Conservation (phyloP, 2,113 vertebrate species). For the Lepus americanus region DNA sequence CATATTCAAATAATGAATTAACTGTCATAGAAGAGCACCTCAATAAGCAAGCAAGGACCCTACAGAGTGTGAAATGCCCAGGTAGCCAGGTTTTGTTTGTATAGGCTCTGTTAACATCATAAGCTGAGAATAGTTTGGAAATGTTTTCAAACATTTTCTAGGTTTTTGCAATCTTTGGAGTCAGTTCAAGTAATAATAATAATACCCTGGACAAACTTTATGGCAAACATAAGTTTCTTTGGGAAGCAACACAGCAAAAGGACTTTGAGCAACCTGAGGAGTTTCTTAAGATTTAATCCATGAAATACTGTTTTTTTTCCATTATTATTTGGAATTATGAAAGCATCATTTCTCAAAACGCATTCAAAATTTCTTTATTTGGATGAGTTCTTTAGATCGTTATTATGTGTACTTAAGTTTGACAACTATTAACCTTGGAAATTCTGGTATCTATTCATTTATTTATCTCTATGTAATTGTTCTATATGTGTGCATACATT, state of each 20-base stretch:
- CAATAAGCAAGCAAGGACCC: slow-evolving; percentile 68
- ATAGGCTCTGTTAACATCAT: background rate
- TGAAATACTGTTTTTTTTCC: background rate
- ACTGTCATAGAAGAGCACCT: slow-evolving; percentile 61
- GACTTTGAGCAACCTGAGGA: background rate
- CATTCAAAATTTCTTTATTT: background rate
- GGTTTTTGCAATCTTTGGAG: slow-evolving; percentile 22
- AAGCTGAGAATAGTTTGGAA: background rate
- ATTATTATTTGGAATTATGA: slow-evolving; percentile 7
- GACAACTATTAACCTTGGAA: background rate
- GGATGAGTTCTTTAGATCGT: background rate
- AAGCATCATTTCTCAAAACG: slow-evolving; percentile 8
- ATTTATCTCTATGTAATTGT: background rate
- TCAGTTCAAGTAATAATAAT: background rate
- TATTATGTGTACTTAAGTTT: background rate
- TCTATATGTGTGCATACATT: background rate
- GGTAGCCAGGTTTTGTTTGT: background rate
- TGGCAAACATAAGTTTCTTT: background rate
- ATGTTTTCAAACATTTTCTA: slow-evolving; percentile 38
- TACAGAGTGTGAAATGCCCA: background rate
- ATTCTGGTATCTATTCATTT: background rate
- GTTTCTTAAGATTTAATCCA: background rate
- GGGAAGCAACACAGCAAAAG: slow-evolving; percentile 9
- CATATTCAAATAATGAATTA: slow-evolving; percentile 83
- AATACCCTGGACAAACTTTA: background rate